Evolutionary conservation across 2,888 invertebrate species (phyloP), one percentile per base, ranked within the genome.

Genomic region (Craniophora ligustri): DNA sequence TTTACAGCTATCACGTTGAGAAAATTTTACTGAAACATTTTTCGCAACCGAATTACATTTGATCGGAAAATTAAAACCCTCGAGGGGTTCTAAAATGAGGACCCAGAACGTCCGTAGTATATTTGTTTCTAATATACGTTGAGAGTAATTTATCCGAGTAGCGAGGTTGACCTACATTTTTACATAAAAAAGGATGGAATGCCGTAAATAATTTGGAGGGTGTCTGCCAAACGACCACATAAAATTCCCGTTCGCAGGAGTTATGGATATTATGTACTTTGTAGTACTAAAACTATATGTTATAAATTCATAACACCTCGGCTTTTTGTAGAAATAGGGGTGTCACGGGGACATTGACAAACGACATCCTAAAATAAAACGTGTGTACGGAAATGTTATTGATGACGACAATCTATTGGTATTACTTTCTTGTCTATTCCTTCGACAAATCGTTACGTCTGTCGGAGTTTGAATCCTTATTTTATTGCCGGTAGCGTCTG

Each of bases 291-390:
- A 72, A 74, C 53, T 71, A 71, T 42, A 58, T 18, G 56, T 72
- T 68, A 57, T 68, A 74, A 65, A 75, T 67, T 67, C 61, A 62
- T 67, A 71, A 58, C 59, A 57, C 56, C 51, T 67, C 57, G 21
- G 30, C 54, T 67, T 55, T 61, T 63, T 54, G 65, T 51, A 14
- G 40, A 16, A 42, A 35, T 35, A 50, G 28, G 26, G 56, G 58
- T 56, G 60, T 44, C 51, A 53, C 35, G 66, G 42, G 35, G 56
- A 64, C 56, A 41, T 69, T 66, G 73, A 73, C 53, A 66, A 68
- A 75, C 51, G 66, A 57, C 57, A 63, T 69, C 60, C 47, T 51
- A 58, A 59, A 72, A 72, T 49, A 72, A 65, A 63, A 61, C 61
- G 34, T 48, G 55, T 55, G 47, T 63, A 59, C 45, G 45, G 55